Base-by-base conservation (phyloP, 2,888 invertebrate genomes). In the Drosophila suboccidentalis region DNA sequence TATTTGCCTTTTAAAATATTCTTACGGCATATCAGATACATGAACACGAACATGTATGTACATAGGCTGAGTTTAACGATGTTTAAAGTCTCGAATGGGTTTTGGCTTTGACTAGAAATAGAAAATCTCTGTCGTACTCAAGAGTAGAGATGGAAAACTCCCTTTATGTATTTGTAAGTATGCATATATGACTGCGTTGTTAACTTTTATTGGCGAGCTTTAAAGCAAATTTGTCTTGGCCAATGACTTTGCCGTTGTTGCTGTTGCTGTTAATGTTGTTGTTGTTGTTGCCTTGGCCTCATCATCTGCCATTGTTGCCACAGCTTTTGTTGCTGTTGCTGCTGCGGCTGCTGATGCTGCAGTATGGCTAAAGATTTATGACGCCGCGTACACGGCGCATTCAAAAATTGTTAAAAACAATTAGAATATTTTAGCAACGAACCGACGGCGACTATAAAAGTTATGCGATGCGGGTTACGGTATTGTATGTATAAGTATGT, bases 151-250 rank as follows among this genome's bases (percentile, higher is more conserved):
- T 60, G 15, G 59, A 71, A 54, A 61, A 66, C 57, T 75, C 62
- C 71, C 65, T 80, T 71, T 49, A 76, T 75, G 76, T 69, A 13
- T 63, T 50, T 78, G 60, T 76, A 75, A 70, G 79, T 75, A 79
- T 75, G 76, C 76, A 71, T 78, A 74, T 75, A 72, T 75, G 71
- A 76, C 43, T 49, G 71, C 67, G 87, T 74, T 89, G 86, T 85
- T 82, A 87, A 87, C 89, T 85, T 85, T 85, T 84, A 84, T 84
- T 89, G 89, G 85, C 82, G 82, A 89, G 89, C 87, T 89, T 84
- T 84, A 89, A 84, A 89, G 82, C 80, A 87, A 84, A 89, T 84
- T 84, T 89, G 86, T 89, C 87, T 85, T 87, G 82, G 71, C 54
- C 76, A 59, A 69, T 85, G 75, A 68, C 67, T 38, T 47, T 32